Percentiles rank a stretch among this genome's conserved stretches.
Evolutionary conservation across 2,113 vertebrate genomes (phyloP).

Genomic region (Carassius gibelio): DNA sequence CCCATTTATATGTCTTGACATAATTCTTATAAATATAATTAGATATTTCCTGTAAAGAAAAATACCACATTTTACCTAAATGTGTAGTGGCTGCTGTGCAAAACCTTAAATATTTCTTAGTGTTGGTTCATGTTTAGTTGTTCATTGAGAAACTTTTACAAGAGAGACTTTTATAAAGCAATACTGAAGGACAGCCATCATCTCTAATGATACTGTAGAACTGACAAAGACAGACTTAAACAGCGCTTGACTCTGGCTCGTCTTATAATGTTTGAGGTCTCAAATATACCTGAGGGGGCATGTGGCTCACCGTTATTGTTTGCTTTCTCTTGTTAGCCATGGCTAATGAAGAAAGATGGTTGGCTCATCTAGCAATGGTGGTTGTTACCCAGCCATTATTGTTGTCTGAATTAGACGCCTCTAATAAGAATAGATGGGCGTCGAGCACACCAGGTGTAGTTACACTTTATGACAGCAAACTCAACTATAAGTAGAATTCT

Average conservation of each 20-base stretch:
- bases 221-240: slow-evolving; percentile 8
- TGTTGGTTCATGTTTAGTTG: not conserved
- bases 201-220: not conserved
- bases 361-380: slow-evolving; percentile 33
- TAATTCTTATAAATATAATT: too few species aligned
- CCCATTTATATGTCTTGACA: too few species aligned
- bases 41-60: too few species aligned
- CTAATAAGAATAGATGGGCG: slow-evolving; percentile 53
- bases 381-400: slow-evolving; percentile 37
- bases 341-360: slow-evolving; percentile 60
- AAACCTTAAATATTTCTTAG: not conserved
- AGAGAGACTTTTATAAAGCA: not conserved
- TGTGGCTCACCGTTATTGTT: slow-evolving; percentile 46
- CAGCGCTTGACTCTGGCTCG: slow-evolving; percentile 13
- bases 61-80: not conserved
- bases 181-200: not conserved
- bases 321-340: slow-evolving; percentile 46
- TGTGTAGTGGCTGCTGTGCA: not conserved
- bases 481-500: not conserved
- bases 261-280: slow-evolving; percentile 40
- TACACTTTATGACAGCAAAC: not conserved
- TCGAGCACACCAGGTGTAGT: slow-evolving; percentile 26
- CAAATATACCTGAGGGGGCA: slow-evolving; percentile 21
- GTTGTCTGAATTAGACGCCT: slow-evolving; percentile 47
- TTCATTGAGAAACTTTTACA: not conserved